Percentiles rank a stretch among this genome's conserved stretches.
Evolutionary conservation across 2,113 vertebrate genomes (phyloP).

Genomic region (Nibea coibor): DNA sequence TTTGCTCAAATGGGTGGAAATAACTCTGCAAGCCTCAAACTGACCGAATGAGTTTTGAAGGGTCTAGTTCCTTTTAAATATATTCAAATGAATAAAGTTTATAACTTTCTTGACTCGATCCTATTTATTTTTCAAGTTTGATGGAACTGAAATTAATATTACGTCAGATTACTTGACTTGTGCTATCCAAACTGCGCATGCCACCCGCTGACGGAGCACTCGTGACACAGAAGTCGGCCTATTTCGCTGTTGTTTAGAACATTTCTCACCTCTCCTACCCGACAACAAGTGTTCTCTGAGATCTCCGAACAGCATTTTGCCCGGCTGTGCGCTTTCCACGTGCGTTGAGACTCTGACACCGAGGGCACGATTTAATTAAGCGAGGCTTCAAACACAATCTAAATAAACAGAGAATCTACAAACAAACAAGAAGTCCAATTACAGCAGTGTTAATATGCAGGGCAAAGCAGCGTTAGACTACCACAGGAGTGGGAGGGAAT

Average conservation of each 20-base stretch:
- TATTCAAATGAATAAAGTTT: slow-evolving; percentile 3
- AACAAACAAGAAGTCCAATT: slow-evolving; percentile 78
- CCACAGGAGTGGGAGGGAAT: slow-evolving; percentile 33
- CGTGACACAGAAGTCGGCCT: slow-evolving; percentile 8
- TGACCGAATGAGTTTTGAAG: slow-evolving; percentile 29
- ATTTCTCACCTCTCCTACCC: neutral
- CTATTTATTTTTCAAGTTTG: neutral
- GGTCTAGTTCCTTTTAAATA: slow-evolving; percentile 14
- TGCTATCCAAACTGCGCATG: neutral
- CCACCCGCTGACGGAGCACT: slow-evolving; percentile 13
- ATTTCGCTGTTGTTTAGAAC: slow-evolving; percentile 4
- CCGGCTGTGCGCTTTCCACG: neutral
- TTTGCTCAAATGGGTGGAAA: slow-evolving; percentile 50
- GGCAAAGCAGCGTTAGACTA: slow-evolving; percentile 59
- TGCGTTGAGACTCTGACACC: slow-evolving; percentile 54
- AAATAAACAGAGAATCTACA: slow-evolving; percentile 73
- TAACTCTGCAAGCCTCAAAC: slow-evolving; percentile 29
- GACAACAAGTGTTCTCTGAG: slow-evolving; percentile 20
- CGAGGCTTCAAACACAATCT: slow-evolving; percentile 72
- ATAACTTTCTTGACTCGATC: neutral
- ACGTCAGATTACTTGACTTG: neutral
- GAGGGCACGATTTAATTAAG: slow-evolving; percentile 74
- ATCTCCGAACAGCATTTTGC: slow-evolving; percentile 28
- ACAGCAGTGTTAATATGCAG: slow-evolving; percentile 72
- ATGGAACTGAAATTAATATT: neutral